Evolutionary conservation across 2,113 vertebrate species (phyloP), one percentile per base, ranked within the genome.

Genomic region (Capra hircus): DNA sequence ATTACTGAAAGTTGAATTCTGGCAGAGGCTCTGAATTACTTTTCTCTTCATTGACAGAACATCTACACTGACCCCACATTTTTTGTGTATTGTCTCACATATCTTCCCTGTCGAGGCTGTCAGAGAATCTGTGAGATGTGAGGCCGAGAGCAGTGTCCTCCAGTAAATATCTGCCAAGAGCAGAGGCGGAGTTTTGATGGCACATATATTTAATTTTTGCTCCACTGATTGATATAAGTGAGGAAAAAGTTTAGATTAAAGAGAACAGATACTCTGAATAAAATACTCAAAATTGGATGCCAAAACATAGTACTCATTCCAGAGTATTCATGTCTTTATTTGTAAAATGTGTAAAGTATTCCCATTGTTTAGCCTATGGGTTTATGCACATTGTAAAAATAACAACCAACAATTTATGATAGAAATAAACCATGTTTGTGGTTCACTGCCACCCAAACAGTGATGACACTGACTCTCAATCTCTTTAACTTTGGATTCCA

Each of bases 341-440:
- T 93, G 48, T 93, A 93, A 96, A 94, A 86, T 40, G 52, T 94
- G 84, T 89, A 62, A 97, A 97, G 57, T 53, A 92, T 91, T 93
- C 43, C 27, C 21, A 1, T 95, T 91, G 77, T 93, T 95, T 96
- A 92, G 80, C 53, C 77, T 71, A 45, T 77, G 48, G 84, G 90
- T 96, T 97, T 95, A 90, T 87, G 13, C 9, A 90, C 60, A 62
- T 85, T 94, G 74, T 92, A 96, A 97, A 98, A 98, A 97, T 80
- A 98, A 92, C 87, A 94, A 97, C 97, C 88, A 88, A 81, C 60
- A 98, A 95, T 97, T 98, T 97, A 97, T 90, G 96, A 82, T 85
- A 55, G 85, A 92, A 96, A 97, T 98, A 98, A 97, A 96, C 94
- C 87, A 96, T 0, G 9, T 94, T 67, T 88, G 92, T 97, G 90